These are phyloP conservation scores for Sus cebifrons DNA, from an alignment of 2,797 vertebrate species.

Conservation along the genomic window DNA sequence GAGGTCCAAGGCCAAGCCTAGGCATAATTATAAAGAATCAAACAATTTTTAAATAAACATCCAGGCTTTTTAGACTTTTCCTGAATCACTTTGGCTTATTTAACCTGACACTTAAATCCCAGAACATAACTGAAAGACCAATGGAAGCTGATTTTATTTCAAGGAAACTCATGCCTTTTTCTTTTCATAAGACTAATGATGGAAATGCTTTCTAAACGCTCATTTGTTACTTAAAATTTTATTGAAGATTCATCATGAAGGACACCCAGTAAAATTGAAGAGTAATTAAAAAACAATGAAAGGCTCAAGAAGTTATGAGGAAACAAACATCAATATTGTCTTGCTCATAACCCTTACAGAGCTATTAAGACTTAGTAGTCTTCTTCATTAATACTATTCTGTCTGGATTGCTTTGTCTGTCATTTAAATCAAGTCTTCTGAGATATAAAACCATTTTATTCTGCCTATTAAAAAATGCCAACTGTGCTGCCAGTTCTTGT, in stretches of 20 bases:
- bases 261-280: not conserved
- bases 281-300: conserved; percentile 11
- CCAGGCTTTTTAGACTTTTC: not conserved
- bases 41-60: not conserved
- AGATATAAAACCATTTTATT: conserved; percentile 42
- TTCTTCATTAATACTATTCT: conserved; percentile 50
- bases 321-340: not conserved
- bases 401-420: conserved; percentile 9
- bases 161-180: not conserved
- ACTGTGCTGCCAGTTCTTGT: conserved; percentile 27
- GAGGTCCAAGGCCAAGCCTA: not conserved
- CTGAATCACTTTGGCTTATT: not conserved
- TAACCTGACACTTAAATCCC: not conserved
- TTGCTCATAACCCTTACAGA: not conserved
- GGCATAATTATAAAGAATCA: conserved; percentile 2
- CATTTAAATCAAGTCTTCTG: conserved; percentile 55
- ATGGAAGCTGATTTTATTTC: not conserved
- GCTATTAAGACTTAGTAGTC: not conserved
- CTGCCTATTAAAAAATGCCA: conserved; percentile 57
- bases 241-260: not conserved
- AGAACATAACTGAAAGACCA: not conserved
- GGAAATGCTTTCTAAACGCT: not conserved
- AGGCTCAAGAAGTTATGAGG: not conserved
- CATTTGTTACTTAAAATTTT: conserved; percentile 14
- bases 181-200: conserved; percentile 16